phyloP scores from a whole-genome alignment of 2,113 vertebrate genomes.

The Fukomys damarensis region DNA sequence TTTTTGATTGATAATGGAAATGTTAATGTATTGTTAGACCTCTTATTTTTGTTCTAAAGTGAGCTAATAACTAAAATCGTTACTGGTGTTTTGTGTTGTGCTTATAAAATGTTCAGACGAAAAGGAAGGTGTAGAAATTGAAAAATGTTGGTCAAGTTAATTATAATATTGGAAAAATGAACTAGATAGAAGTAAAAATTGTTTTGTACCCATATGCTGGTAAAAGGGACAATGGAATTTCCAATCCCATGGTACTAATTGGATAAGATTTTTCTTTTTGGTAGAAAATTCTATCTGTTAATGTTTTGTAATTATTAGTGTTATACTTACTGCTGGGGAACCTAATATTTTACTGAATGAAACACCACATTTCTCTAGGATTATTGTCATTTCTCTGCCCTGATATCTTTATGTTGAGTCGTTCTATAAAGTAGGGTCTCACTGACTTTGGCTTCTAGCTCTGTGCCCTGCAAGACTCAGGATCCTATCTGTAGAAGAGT shows the following conservation, averaged over 20 bases:
- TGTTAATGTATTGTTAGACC: slow-evolving; percentile 79
- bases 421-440: background rate
- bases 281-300: background rate
- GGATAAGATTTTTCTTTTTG: background rate
- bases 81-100: background rate
- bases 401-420: background rate
- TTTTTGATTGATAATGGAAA: slow-evolving; percentile 79
- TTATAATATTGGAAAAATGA: slow-evolving; percentile 60
- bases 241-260: background rate
- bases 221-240: background rate
- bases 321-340: background rate
- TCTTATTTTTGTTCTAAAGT: slow-evolving; percentile 67
- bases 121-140: slow-evolving; percentile 44
- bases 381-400: background rate
- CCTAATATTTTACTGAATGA: background rate
- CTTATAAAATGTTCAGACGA: background rate
- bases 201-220: background rate
- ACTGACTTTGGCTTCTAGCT: background rate
- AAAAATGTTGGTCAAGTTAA: background rate
- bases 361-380: background rate
- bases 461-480: background rate
- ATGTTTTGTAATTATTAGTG: background rate
- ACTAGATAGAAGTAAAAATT: slow-evolving; percentile 20
- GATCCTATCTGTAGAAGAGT: background rate
- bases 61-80: slow-evolving; percentile 71